Evolutionary conservation across 2,113 vertebrate species (phyloP).

Genomic region (Gasterosteus aculeatus): DNA sequence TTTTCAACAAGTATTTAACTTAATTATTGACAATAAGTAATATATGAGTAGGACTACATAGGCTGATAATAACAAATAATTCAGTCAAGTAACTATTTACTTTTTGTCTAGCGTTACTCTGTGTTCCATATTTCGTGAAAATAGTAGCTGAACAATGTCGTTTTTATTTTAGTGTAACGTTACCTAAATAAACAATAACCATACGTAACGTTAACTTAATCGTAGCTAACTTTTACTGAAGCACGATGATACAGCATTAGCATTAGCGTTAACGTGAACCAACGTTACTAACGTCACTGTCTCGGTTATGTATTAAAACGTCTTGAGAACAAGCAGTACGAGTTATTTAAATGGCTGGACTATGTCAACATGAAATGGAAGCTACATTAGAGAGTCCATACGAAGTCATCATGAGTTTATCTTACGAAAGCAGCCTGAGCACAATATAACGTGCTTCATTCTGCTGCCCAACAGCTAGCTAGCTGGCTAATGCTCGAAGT

Average conservation of each 20-base stretch:
- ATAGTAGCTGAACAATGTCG: too few relatives aligned
- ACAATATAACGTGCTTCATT: conserved; percentile 2
- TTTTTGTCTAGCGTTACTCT: too few relatives aligned
- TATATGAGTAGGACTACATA: not conserved
- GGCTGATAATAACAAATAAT: not conserved
- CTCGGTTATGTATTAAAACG: not conserved
- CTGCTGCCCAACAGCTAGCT: conserved; percentile 10
- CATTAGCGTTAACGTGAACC: not conserved
- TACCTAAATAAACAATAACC: not conserved
- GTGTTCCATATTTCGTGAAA: too few relatives aligned
- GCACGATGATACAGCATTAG: not conserved
- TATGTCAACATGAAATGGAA: not conserved
- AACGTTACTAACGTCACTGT: not conserved
- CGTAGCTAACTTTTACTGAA: not conserved
- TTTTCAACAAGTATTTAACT: not conserved
- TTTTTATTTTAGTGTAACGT: not conserved
- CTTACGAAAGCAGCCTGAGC: conserved; percentile 11
- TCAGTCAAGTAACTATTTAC: too few relatives aligned
- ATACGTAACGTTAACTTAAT: not conserved
- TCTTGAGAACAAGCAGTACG: not conserved
- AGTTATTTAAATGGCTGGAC: not conserved
- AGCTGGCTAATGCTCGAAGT: conserved; percentile 49
- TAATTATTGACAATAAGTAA: too few relatives aligned
- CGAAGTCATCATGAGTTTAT: conserved; percentile 15
- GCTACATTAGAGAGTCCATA: not conserved